Base-by-base conservation (phyloP, 2,888 invertebrate genomes). In the Notodonta dromedarius region DNA sequence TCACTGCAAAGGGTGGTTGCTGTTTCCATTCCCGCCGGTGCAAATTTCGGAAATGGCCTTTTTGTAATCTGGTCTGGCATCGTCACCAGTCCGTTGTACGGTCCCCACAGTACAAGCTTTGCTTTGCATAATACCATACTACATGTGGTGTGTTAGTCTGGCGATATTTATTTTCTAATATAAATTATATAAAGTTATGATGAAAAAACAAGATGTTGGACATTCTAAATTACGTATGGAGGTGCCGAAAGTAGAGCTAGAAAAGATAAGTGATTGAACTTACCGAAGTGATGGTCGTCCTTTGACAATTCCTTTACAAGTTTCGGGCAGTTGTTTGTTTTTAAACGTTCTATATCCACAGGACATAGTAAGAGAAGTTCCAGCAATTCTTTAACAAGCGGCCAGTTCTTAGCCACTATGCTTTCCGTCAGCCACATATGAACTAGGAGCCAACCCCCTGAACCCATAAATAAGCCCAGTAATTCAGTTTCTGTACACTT, bases 381-480 rank as follows among this genome's bases (percentile, higher is more conserved):
- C 71, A 99, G 91, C 63, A 99, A 94, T 89, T 99, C 98, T 77
- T 96, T 95, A 14, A 99, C 96, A 54, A 99, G 94, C 11, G 98
- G 96, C 96, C 97, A 97, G 89, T 99, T 98, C 85, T 96, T 96
- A 9, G 96, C 95, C 14, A 95, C 95, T 69, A 97, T 97, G 58
- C 97, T 97, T 86, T 98, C 98, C 62, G 97, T 96, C 58, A 99
- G 91, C 99, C 99, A 99, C 77, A 95, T 95, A 80, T 98, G 97
- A 55, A 98, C 96, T 62, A 98, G 94, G 73, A 96, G 95, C 99
- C 99, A 99, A 55, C 98, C 99, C 71, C 98, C 98, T 63, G 96
- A 96, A 63, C 95, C 95, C 96, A 99, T 97, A 86, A 98, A 98
- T 94, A 96, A 95, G 66, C 97, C 97, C 59, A 99, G 94, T 66